These are phyloP conservation scores for Bungarus multicinctus DNA, from an alignment of 2,113 vertebrate genomes.

Conservation along the genomic window DNA sequence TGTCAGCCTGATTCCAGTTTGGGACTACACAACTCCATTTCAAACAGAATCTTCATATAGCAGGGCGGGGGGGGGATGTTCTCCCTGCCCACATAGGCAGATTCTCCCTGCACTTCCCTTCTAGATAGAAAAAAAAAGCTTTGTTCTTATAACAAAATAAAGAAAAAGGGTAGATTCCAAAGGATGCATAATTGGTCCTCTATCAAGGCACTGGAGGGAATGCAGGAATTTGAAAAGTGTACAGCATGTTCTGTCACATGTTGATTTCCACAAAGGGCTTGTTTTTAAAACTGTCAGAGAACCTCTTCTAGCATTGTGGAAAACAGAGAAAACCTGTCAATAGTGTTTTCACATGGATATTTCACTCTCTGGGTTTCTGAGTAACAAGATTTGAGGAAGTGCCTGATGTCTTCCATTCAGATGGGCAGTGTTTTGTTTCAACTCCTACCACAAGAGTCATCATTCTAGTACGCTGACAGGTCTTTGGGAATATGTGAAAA, in stretches of 20 bases:
- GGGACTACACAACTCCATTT: neutral
- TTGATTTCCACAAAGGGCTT: slow-evolving; percentile 83
- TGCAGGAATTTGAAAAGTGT: slow-evolving; percentile 95
- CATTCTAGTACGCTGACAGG: slow-evolving; percentile 65
- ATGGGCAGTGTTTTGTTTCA: slow-evolving; percentile 59
- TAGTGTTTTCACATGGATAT: slow-evolving; percentile 93
- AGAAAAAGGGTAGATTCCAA: neutral
- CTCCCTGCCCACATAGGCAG: neutral
- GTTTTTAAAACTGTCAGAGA: slow-evolving; percentile 95
- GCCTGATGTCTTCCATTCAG: slow-evolving; percentile 61
- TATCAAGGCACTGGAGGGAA: slow-evolving; percentile 82
- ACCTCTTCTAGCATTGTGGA: slow-evolving; percentile 83
- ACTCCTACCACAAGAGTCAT: slow-evolving; percentile 57
- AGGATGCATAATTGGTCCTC: slow-evolving; percentile 55
- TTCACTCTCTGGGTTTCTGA: slow-evolving; percentile 83
- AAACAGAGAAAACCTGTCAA: slow-evolving; percentile 82
- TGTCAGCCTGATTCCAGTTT: neutral
- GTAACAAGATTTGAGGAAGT: slow-evolving; percentile 67
- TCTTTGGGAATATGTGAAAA: slow-evolving; percentile 66
- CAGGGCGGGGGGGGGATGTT: neutral
- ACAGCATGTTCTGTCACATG: slow-evolving; percentile 79
- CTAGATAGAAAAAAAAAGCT: neutral
- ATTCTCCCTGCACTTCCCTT: neutral
- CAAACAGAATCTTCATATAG: neutral
- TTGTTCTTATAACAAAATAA: neutral